Evolutionary conservation across 2,113 vertebrate species (phyloP), one percentile per base, ranked within the genome.

Genomic region (Nannobrachium achirus): DNA sequence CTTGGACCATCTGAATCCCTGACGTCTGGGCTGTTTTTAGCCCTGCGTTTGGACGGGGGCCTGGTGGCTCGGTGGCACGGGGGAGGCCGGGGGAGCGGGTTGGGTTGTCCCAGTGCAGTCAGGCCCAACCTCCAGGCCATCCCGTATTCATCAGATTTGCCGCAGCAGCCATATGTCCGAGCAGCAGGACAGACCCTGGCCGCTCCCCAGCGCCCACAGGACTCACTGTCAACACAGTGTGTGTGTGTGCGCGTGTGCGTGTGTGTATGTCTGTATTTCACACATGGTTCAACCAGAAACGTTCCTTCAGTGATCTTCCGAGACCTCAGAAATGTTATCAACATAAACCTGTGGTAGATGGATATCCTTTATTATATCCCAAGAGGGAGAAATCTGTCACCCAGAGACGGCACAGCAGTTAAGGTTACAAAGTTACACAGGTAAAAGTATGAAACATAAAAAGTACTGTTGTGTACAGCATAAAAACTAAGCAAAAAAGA

Each of bases 121-220:
- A n/a, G 87, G 89, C 88, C 82, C 89, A n/a, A 48, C 72, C 75
- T 80, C 78, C 78, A 40, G 71, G 82, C 78, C 84, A 73, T 87
- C 87, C 86, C 84, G 85, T 89, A 91, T 90, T 92, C 90, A 93
- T 92, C 93, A 90, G 89, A 90, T 92, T 92, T 92, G 79, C 83
- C 41, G 77, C 85, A 87, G 79, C 72, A 88, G 80, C 92, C 92
- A 93, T 93, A 93, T 93, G 92, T 89, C 84, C 52, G 56, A 88
- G 73, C 91, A 92, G 91, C 89, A 50, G 89, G 91, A 91, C 85
- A 88, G 88, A 89, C 78, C 86, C 83, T 49, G 71, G 79, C 86
- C 83, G 85, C 79, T 87, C 80, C 82, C 89, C 80, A 80, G 78
- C 80, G 81, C 83, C 76, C 73, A 70, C 69, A 64, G 75, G 82